Conservation (phyloP, 2,888 invertebrate genomes). For the Andrena haemorrhoa region DNA sequence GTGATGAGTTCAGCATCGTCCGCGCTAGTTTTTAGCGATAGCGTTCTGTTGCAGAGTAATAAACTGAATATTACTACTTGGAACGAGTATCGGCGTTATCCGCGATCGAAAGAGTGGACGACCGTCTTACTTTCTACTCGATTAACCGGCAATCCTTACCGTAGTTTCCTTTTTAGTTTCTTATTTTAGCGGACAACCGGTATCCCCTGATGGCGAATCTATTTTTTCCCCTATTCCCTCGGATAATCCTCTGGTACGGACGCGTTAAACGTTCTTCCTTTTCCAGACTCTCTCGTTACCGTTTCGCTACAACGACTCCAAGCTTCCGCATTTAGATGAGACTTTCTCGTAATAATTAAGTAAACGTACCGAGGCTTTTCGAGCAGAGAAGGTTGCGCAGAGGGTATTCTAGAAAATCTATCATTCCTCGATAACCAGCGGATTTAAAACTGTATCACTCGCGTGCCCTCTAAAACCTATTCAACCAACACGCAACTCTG, state of each 20-base stretch:
- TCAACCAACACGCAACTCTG: too few relatives aligned
- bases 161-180: neutral
- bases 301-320: conserved; percentile 49
- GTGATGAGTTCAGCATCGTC: neutral
- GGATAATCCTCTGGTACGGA: neutral
- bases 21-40: neutral
- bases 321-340: conserved; percentile 50
- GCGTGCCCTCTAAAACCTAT: too few relatives aligned
- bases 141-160: conserved; percentile 5
- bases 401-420: too few relatives aligned
- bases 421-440: too few relatives aligned
- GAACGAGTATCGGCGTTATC: neutral
- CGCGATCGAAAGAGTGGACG: neutral
- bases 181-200: neutral
- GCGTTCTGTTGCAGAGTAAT: neutral
- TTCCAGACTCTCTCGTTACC: conserved; percentile 38
- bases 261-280: conserved; percentile 19
- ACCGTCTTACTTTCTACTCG: conserved; percentile 23
- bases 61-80: neutral
- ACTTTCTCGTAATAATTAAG: conserved; percentile 53
- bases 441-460: too few relatives aligned
- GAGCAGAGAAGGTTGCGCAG: neutral
- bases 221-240: neutral
- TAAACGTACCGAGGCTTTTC: conserved; percentile 10
- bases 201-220: neutral